These are phyloP conservation scores for Morpho helenor DNA, from an alignment of 2,888 invertebrate genomes.

Conservation along the genomic window DNA sequence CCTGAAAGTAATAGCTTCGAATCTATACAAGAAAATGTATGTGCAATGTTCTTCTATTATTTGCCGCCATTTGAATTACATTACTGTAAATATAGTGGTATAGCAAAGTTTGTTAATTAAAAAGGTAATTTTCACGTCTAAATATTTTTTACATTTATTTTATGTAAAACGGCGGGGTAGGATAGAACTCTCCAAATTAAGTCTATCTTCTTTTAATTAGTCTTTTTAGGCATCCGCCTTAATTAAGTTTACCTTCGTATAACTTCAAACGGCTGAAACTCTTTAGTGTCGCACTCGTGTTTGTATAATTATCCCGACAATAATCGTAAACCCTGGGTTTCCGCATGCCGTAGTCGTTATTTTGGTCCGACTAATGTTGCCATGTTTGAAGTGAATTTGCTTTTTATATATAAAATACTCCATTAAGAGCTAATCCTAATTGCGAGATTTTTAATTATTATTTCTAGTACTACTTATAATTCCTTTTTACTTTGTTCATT, in stretches of 20 bases:
- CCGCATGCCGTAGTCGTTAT: slow-evolving; percentile 35
- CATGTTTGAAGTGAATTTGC: neutral
- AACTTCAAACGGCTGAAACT: slow-evolving; percentile 28
- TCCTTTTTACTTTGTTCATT: neutral
- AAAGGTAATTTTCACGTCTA: too few relatives aligned
- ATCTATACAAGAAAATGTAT: too few relatives aligned
- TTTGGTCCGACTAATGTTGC: slow-evolving; percentile 16
- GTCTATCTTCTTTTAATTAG: slow-evolving; percentile 9
- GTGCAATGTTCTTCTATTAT: too few relatives aligned
- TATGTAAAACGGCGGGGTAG: neutral
- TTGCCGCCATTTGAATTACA: too few relatives aligned
- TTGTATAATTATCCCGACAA: slow-evolving; percentile 49
- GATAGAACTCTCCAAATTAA: slow-evolving; percentile 2
- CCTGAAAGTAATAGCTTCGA: too few relatives aligned
- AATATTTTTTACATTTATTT: neutral
- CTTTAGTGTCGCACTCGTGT: slow-evolving; percentile 32
- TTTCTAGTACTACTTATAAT: neutral
- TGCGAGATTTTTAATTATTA: neutral
- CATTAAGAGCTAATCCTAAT: neutral
- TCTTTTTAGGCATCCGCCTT: slow-evolving; percentile 15
- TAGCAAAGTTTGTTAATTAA: too few relatives aligned
- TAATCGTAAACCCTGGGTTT: slow-evolving; percentile 42
- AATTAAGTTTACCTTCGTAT: slow-evolving; percentile 18
- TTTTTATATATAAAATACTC: too few relatives aligned
- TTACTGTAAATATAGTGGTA: too few relatives aligned